phyloP scores from a whole-genome alignment of 1,140 invertebrate genomes.

The Hylaeus volcanicus region DNA sequence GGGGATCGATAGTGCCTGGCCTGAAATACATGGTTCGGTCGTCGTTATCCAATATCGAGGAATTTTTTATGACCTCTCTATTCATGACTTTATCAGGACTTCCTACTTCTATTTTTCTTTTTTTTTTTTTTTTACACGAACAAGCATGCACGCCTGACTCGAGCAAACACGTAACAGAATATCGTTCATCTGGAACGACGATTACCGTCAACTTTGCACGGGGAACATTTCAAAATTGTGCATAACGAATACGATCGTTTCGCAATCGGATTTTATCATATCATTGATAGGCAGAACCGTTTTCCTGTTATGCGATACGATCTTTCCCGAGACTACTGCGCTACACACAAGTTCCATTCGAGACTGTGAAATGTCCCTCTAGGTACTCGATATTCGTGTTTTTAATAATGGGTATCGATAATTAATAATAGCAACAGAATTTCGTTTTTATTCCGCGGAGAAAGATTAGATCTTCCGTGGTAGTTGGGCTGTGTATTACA shows the following conservation, averaged over 20 bases:
- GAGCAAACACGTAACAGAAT: not conserved
- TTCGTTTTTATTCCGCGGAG: too few relatives aligned
- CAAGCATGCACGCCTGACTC: not conserved
- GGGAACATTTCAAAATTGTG: not conserved
- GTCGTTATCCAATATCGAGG: slow-evolving; percentile 29
- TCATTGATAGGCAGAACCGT: not conserved
- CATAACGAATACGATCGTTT: not conserved
- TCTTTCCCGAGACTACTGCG: not conserved
- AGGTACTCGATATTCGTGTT: too few relatives aligned
- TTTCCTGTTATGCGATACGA: not conserved
- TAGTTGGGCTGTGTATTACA: too few relatives aligned
- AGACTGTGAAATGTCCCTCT: too few relatives aligned
- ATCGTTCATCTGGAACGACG: not conserved
- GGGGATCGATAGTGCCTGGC: slow-evolving; percentile 45
- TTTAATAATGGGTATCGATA: too few relatives aligned
- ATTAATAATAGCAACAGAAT: too few relatives aligned
- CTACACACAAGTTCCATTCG: too few relatives aligned
- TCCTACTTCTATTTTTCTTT: too few relatives aligned
- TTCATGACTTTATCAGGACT: slow-evolving; percentile 35
- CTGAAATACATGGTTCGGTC: slow-evolving; percentile 15
- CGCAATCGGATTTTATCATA: not conserved
- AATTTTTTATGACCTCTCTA: slow-evolving; percentile 44
- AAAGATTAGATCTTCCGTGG: too few relatives aligned
- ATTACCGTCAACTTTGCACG: not conserved
- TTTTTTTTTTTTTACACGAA: too few relatives aligned